Evolutionary conservation across 2,113 vertebrate genomes (phyloP), one percentile per base, ranked within the genome.

Genomic region (Zosterops hypoxanthus): DNA sequence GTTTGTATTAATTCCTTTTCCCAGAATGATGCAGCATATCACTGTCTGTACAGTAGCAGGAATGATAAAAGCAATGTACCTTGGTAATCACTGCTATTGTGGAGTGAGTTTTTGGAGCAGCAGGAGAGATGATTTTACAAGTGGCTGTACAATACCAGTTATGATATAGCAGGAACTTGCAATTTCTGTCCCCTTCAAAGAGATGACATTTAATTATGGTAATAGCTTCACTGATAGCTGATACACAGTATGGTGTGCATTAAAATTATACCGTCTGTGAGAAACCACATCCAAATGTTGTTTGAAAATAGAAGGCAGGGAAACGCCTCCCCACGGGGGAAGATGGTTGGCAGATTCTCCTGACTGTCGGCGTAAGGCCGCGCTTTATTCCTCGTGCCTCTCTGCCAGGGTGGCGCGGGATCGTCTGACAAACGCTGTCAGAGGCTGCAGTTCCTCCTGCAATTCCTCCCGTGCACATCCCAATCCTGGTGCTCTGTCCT

Each of bases 161-260:
- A 91, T 94, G 94, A 88, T 97, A 95, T 71, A 94, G 94, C 89
- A 90, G 91, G 91, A 97, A 96, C 95, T 87, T 93, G 86, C 90
- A 96, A 80, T 96, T 94, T 95, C 87, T 88, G 59, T 78, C 91
- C 86, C 88, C 88, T 96, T 96, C 71, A 44, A 94, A 97, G 86
- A 95, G 93, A 95, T 91, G 94, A 92, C 95, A 94, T 97, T 98
- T 98, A 98, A 97, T 98, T 98, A 97, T 85, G 95, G 78, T 93
- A 96, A 96, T 96, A 90, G 90, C 78, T 93, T 96, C 88, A 59
- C 91, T 94, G 95, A 94, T 97, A 97, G 76, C 92, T 97, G 96
- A 88, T 86, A 90, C 96, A 26, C 97, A 95, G 97, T 94, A 34
- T 94, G 97, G 86, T 29, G 65, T 92, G 91, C 79, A 92, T 96